Percentiles rank a stretch among this genome's conserved stretches.
Evolutionary conservation across 1,140 invertebrate genomes (phyloP).

Genomic region (Thaumatotibia leucotreta): DNA sequence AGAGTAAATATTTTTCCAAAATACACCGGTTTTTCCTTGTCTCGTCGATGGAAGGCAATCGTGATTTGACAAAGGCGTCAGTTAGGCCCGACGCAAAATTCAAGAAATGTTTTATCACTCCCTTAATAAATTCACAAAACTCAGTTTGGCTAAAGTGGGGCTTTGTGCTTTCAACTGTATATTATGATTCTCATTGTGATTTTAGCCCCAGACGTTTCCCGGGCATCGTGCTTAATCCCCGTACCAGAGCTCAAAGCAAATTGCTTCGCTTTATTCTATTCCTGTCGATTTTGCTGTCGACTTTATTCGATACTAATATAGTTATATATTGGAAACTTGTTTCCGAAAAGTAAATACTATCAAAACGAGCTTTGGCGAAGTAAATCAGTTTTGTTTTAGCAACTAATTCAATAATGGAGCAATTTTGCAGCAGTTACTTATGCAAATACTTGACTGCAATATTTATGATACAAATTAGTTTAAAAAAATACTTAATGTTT

Average conservation of each 20-base stretch:
- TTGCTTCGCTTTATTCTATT: conserved; percentile 26
- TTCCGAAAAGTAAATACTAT: background rate
- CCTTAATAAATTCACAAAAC: conserved; percentile 23
- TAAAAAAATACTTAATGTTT: too few species aligned
- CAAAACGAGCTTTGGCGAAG: background rate
- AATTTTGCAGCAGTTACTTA: background rate
- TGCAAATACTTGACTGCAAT: too few species aligned
- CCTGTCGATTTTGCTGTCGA: conserved; percentile 6
- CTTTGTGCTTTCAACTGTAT: conserved; percentile 23
- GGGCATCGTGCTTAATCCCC: conserved; percentile 26
- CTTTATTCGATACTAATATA: conserved; percentile 10
- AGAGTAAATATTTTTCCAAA: conserved; percentile 62
- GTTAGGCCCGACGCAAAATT: conserved; percentile 14
- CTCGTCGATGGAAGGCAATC: background rate
- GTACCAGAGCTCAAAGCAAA: conserved; percentile 27
- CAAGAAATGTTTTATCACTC: conserved; percentile 19
- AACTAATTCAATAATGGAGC: background rate
- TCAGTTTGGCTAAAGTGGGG: conserved; percentile 18
- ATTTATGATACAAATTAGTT: too few species aligned
- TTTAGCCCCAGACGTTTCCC: conserved; percentile 22
- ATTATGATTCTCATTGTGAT: conserved; percentile 32
- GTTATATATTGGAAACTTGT: background rate
- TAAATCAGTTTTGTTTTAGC: background rate
- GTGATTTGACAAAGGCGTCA: conserved; percentile 8
- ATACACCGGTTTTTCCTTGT: conserved; percentile 23